Conservation (phyloP, 2,888 invertebrate species). For the Invenusta paracnida region DNA sequence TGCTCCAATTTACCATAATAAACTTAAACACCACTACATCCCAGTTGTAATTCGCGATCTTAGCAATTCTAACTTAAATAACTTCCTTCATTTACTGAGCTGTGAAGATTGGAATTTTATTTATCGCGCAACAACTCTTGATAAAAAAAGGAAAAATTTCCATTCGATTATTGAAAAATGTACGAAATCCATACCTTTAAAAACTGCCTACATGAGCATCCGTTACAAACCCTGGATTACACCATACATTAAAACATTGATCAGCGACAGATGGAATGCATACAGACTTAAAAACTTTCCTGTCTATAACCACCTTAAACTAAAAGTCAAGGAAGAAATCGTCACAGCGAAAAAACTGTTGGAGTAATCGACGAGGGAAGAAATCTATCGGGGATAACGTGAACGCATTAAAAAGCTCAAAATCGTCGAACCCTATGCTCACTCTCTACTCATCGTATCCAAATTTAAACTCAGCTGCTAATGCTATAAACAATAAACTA, state of each 20-base stretch:
- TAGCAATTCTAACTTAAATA: background rate
- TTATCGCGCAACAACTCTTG: background rate
- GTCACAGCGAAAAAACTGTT: background rate
- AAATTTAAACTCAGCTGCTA: background rate
- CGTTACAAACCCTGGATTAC: background rate
- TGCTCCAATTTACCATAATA: background rate
- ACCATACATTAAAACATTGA: conserved; percentile 16
- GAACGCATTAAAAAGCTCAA: background rate
- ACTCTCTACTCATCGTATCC: background rate
- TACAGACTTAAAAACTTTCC: conserved; percentile 14
- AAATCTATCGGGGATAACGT: background rate
- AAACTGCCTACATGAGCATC: background rate
- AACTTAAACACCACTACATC: background rate
- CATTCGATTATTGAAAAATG: background rate
- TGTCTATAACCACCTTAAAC: background rate
- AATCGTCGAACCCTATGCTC: conserved; percentile 3
- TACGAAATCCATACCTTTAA: conserved; percentile 5
- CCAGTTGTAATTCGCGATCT: background rate
- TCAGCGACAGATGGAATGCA: conserved; percentile 17
- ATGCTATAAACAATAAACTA: conserved; percentile 22
- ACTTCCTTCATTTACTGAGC: conserved; percentile 3
- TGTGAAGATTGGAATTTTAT: background rate
- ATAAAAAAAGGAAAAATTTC: background rate
- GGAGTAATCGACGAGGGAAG: background rate
- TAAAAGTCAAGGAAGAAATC: conserved; percentile 19